A percentile compares a stretch with the other conserved stretches of the same genome.
phyloP scores from a whole-genome alignment of 2,888 invertebrate genomes.

The Subacronicta megacephala region DNA sequence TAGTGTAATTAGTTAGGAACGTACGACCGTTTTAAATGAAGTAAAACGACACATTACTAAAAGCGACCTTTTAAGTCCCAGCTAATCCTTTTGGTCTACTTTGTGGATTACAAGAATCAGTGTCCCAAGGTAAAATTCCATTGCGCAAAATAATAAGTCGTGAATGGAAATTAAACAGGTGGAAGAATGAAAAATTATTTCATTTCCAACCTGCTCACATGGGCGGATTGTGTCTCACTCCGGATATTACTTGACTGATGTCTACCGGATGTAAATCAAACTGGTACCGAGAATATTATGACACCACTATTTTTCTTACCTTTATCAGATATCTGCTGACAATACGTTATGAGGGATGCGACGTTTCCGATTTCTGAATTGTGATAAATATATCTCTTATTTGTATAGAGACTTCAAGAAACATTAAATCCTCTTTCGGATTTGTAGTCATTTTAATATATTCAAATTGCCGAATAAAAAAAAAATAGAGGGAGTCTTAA shows the following conservation, averaged over 20 bases:
- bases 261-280: slow-evolving; percentile 80
- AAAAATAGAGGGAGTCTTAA: no score
- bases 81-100: no score
- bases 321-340: slow-evolving; percentile 60
- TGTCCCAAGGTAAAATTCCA: slow-evolving; percentile 23
- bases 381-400: slow-evolving; percentile 15
- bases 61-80: no score
- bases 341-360: slow-evolving; percentile 40
- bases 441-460: no score
- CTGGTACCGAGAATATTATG: slow-evolving; percentile 62
- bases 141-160: slow-evolving; percentile 41
- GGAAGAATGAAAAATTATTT: slow-evolving; percentile 73
- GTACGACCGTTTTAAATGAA: no score
- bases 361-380: slow-evolving; percentile 20
- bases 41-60: no score
- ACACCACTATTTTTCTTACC: slow-evolving; percentile 65
- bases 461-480: no score
- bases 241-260: slow-evolving; percentile 73
- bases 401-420: no score
- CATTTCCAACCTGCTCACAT: slow-evolving; percentile 69
- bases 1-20: no score
- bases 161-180: slow-evolving; percentile 65
- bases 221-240: slow-evolving; percentile 47
- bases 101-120: background rate
- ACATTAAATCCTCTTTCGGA: no score